phyloP scores from a whole-genome alignment of 2,888 invertebrate species.

The Cataglyphis cursor region DNA sequence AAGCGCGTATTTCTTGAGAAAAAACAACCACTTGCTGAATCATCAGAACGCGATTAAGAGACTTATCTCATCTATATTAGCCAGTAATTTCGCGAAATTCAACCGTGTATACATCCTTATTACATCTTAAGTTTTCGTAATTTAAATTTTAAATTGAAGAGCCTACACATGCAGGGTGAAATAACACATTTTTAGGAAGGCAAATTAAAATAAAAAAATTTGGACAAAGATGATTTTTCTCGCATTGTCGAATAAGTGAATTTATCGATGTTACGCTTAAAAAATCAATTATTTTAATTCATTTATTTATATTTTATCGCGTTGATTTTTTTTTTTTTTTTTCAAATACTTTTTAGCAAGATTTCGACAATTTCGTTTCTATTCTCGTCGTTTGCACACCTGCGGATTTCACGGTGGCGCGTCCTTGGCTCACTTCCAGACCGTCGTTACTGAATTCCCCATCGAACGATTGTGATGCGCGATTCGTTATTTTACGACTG shows the following conservation, averaged over 20 bases:
- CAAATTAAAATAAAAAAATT: not conserved
- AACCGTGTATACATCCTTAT: not conserved
- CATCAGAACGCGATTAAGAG: not conserved
- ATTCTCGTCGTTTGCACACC: conserved; percentile 33
- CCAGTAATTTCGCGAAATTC: not conserved
- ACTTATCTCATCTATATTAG: not conserved
- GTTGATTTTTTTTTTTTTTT: conserved; percentile 57
- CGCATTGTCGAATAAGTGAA: not conserved
- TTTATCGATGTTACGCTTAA: not conserved
- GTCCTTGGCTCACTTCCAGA: conserved; percentile 67
- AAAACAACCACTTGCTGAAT: conserved; percentile 13
- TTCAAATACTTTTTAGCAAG: conserved; percentile 6
- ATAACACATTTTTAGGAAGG: not conserved
- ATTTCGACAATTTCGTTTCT: conserved; percentile 30
- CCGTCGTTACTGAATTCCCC: conserved; percentile 51
- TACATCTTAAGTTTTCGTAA: not conserved
- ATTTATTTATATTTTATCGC: conserved; percentile 8
- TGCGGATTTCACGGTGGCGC: conserved; percentile 48
- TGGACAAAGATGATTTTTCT: not conserved
- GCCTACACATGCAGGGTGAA: not conserved
- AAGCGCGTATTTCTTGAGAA: not conserved
- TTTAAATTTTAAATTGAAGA: conserved; percentile 14
- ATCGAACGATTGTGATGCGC: conserved; percentile 22
- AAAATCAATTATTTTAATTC: not conserved
- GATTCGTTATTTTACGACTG: conserved; percentile 20